Percentiles rank a stretch among this genome's conserved stretches.
These are phyloP conservation scores for Dasyornis broadbenti DNA, from an alignment of 2,113 vertebrate genomes.

Conservation along the genomic window DNA sequence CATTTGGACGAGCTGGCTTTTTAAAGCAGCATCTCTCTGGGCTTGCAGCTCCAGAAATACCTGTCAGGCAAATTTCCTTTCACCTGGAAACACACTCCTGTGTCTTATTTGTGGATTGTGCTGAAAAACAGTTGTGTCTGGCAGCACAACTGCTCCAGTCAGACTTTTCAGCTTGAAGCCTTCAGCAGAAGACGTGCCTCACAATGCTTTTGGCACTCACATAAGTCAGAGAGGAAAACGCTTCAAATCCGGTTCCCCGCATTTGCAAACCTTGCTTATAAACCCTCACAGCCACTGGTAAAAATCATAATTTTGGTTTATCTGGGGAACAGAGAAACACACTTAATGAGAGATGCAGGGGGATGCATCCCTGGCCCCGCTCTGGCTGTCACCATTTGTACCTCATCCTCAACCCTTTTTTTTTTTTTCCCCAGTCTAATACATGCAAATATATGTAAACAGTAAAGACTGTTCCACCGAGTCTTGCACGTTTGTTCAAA, in stretches of 20 bases:
- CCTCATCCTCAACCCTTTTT: neutral
- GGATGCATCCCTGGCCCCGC: neutral
- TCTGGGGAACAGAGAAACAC: neutral
- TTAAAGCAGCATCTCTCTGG: neutral
- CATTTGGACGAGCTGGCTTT: neutral
- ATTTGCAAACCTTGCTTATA: neutral
- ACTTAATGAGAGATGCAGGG: neutral
- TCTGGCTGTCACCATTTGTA: neutral
- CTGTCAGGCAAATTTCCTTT: neutral
- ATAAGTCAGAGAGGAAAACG: neutral
- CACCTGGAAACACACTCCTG: rapidly evolving
- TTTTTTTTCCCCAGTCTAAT: neutral
- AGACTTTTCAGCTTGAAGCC: conserved; percentile 19
- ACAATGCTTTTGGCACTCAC: neutral
- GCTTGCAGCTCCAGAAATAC: neutral
- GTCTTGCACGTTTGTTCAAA: neutral
- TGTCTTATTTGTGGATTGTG: neutral
- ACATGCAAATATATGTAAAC: conserved; percentile 47
- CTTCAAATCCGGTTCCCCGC: neutral
- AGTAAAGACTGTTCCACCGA: neutral
- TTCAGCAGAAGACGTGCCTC: neutral
- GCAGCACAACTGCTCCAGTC: neutral
- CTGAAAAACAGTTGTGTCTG: neutral
- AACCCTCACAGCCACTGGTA: neutral
- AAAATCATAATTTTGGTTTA: neutral